These are phyloP conservation scores for Poeciliopsis gracilis DNA, from an alignment of 2,797 vertebrate species.

Conservation along the genomic window DNA sequence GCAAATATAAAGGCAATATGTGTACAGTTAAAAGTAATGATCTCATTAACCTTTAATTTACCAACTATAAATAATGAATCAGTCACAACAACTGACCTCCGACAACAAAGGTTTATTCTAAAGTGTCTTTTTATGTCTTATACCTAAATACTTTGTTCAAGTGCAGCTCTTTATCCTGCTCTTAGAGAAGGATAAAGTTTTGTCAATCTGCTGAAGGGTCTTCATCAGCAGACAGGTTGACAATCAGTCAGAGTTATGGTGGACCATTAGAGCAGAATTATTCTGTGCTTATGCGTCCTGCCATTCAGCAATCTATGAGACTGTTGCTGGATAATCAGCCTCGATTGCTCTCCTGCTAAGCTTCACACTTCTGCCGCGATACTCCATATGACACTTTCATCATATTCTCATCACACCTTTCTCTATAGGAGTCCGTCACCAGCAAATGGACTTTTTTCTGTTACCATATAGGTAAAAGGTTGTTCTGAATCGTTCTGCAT, in stretches of 20 bases:
- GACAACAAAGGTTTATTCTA: neutral
- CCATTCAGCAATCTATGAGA: constrained; percentile 30
- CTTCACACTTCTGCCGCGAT: constrained; percentile 8
- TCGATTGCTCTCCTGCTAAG: constrained; percentile 8
- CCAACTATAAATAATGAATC: neutral
- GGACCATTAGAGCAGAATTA: constrained; percentile 10
- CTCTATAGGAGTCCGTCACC: constrained; percentile 23
- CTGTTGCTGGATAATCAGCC: constrained; percentile 28
- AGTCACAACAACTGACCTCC: neutral
- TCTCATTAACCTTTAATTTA: neutral
- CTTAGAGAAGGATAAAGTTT: constrained; percentile 8
- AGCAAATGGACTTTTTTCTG: neutral
- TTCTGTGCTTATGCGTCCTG: constrained; percentile 26
- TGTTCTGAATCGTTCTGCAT: constrained; percentile 16
- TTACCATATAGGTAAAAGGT: neutral
- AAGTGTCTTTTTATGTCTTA: neutral
- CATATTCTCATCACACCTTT: constrained; percentile 41
- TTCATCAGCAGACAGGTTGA: constrained; percentile 21
- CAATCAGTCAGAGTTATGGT: constrained; percentile 22
- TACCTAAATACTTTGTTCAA: neutral
- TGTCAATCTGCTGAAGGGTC: constrained; percentile 27
- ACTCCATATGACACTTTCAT: constrained; percentile 32
- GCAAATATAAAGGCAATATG: neutral
- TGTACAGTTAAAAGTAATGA: neutral
- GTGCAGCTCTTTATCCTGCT: constrained; percentile 17